Conservation (phyloP, 2,888 invertebrate genomes). For the Lissonota sp. region DNA sequence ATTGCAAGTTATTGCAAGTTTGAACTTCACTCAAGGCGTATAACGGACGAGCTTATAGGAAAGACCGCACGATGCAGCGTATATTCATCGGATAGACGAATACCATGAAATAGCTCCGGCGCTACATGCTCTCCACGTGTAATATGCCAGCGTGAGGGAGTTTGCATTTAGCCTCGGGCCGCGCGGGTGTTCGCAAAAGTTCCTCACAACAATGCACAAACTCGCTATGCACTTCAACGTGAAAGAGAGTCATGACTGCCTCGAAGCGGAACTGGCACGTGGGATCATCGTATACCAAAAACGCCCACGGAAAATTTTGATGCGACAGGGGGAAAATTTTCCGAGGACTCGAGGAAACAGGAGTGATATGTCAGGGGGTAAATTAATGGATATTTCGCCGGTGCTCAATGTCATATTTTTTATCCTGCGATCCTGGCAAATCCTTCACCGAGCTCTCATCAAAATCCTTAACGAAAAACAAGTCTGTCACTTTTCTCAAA, state of each 20-base stretch:
- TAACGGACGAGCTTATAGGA: conserved; percentile 57
- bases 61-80: conserved; percentile 42
- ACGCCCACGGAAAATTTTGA: conserved; percentile 42
- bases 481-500: background rate
- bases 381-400: too few relatives aligned
- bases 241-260: conserved; percentile 23
- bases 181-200: conserved; percentile 58
- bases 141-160: conserved; percentile 7
- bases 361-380: background rate
- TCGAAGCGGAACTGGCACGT: conserved; percentile 50
- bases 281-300: conserved; percentile 23
- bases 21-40: conserved; percentile 61
- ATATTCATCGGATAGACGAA: conserved; percentile 52
- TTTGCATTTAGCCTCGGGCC: conserved; percentile 52
- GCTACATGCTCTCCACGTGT: conserved; percentile 5
- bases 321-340: conserved; percentile 17
- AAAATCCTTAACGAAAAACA: too few relatives aligned
- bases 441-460: too few relatives aligned
- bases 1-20: conserved; percentile 63
- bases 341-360: background rate
- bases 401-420: too few relatives aligned
- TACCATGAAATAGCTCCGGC: conserved; percentile 14
- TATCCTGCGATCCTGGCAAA: too few relatives aligned
- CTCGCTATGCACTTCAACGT: conserved; percentile 42
- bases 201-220: conserved; percentile 60